Evolutionary conservation across 2,113 vertebrate genomes (phyloP), one percentile per base, ranked within the genome.

Genomic region (Galeopterus variegatus): DNA sequence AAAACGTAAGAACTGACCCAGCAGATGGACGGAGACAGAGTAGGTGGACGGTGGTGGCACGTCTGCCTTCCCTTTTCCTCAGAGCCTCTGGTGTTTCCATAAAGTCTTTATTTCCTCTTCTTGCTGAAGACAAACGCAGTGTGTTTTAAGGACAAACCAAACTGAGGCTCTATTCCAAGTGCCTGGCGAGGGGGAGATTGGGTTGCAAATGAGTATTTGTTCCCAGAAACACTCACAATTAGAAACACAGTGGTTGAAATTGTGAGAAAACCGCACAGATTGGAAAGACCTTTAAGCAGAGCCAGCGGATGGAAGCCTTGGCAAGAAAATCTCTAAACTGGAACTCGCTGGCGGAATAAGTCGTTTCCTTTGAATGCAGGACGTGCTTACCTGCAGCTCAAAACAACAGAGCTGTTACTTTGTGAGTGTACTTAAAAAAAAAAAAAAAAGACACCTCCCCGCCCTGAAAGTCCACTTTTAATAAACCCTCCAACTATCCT

Each of bases 11-110:
- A 13, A 54, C 21, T 50, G 41, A 2, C 33, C 65, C 28, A 50
- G 33, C 33, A 8, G 23, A 2, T 0, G 9, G 8, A 19, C 1
- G 1, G 8, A 8, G 21, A 0, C 0, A 3, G 7, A 26, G 65
- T 14, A 7, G 33, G 13, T 13, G 14, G 33, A n/a, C 41, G 41
- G 41, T 41, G 41, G 41, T 41, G 41, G 41, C 3, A 41, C 41
- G 41, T 65, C 28, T 65, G 10, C 64, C 26, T 31, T 65, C 11
- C 26, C 12, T 65, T 65, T 31, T 11, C 11, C 50, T n/a, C 45
- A 3, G 5, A 0, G 23, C 33, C 33, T 36, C 31, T 1, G 4
- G 33, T 3, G 5, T 12, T 36, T 1, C 3, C 33, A 0, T 4
- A 0, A 28, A 69, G 24, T 6, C 50, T 56, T 41, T 24, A n/a